Percentiles rank a stretch among this genome's conserved stretches.
Conservation (phyloP, 1,140 invertebrate genomes). For the Phocides pigmalion region DNA sequence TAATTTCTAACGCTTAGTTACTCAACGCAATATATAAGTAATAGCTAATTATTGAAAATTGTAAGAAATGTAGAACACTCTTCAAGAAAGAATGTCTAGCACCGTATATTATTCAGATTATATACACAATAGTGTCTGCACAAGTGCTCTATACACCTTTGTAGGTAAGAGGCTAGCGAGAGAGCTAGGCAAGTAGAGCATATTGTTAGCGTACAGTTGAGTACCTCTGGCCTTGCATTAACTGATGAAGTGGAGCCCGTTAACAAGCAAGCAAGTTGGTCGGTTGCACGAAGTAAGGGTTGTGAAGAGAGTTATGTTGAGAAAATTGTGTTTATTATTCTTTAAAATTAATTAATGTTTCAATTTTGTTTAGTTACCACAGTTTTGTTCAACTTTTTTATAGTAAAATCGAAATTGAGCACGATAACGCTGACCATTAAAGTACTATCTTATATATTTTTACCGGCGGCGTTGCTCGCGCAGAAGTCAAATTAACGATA, state of each 20-base stretch:
- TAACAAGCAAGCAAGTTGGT: not conserved
- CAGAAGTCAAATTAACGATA: too few species aligned
- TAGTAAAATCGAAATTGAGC: too few species aligned
- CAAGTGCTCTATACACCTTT: not conserved
- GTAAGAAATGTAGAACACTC: too few species aligned
- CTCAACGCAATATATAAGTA: too few species aligned
- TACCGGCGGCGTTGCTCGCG: too few species aligned
- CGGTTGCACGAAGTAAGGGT: constrained; percentile 6
- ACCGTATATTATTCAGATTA: not conserved
- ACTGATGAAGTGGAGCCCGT: constrained; percentile 27
- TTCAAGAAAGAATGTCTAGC: too few species aligned
- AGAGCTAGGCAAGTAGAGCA: constrained; percentile 1
- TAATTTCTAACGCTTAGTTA: too few species aligned
- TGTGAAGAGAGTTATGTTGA: constrained; percentile 5
- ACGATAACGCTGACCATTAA: too few species aligned
- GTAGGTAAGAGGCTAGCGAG: not conserved
- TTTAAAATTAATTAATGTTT: not conserved
- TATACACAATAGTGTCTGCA: not conserved
- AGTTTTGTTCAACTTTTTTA: too few species aligned
- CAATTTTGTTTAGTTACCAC: not conserved
- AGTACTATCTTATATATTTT: too few species aligned
- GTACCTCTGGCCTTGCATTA: constrained; percentile 32
- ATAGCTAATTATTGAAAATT: too few species aligned
- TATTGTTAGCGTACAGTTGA: constrained; percentile 10
- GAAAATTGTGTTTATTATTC: not conserved